Percentiles rank a stretch among this genome's conserved stretches.
These are phyloP conservation scores for Drosophila anomalata DNA, from an alignment of 2,888 invertebrate genomes.

Conservation along the genomic window DNA sequence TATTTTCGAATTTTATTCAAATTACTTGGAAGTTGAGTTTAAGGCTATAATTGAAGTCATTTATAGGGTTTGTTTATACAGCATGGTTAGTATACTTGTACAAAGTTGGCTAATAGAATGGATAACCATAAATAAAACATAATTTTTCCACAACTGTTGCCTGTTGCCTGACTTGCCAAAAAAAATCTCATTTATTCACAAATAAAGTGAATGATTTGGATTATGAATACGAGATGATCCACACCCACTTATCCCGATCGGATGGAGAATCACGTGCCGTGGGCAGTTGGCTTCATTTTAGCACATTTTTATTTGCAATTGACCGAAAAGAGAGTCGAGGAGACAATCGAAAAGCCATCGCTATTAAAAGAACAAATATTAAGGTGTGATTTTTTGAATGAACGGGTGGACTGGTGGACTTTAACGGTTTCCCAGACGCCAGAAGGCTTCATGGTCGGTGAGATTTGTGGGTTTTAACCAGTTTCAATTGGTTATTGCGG, in stretches of 20 bases:
- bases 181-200: background rate
- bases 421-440: background rate
- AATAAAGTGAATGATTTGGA: constrained; percentile 1
- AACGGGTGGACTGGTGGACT: constrained; percentile 6
- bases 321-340: background rate
- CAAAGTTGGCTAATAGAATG: background rate
- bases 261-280: constrained; percentile 12
- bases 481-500: constrained; percentile 80
- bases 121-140: background rate
- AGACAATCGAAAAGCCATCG: constrained; percentile 4
- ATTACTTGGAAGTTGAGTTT: background rate
- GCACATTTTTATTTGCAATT: constrained; percentile 54
- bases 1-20: background rate
- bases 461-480: constrained; percentile 62
- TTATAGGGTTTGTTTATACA: background rate
- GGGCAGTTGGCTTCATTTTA: constrained; percentile 50
- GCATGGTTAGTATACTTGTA: background rate
- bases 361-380: constrained; percentile 23
- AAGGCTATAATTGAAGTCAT: background rate
- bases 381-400: constrained; percentile 22
- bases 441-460: constrained; percentile 54
- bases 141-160: background rate
- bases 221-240: background rate
- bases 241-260: constrained; percentile 9
- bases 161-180: no score